Base-by-base conservation (phyloP, 2,888 invertebrate species). In the Epinotia ramella region DNA sequence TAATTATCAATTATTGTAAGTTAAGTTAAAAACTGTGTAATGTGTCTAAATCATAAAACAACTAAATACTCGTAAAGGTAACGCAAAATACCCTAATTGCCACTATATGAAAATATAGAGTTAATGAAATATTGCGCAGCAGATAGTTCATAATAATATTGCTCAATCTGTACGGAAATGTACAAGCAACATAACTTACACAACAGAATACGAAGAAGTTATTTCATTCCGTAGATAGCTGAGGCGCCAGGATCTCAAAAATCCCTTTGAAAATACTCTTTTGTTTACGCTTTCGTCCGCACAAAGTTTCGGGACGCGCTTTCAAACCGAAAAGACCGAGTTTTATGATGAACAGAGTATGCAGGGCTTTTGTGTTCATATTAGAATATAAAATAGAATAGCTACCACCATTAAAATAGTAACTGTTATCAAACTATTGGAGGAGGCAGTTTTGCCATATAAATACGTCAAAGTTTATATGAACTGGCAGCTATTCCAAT, bases 161-260 rank as follows among this genome's bases (percentile, higher is more conserved):
- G n/a, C 7, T 53, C n/a, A 53, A 53, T 53, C n/a, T n/a, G 53
- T 7, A n/a, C 6, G 16, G n/a, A 53, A 53, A 6, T 53, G 53
- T 16, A 24, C 7, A 62, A 63, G 33, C 20, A 49, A n/a, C 28
- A 12, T n/a, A 18, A 28, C 24, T 3, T 28, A 40, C 53, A 33
- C 11, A 13, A 59, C n/a, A 28, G 28, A 24, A 24, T 11, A n/a
- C 12, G 9, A 18, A 28, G 49, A 66, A 73, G 66, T 73, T 73
- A 67, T 67, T 60, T 60, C 66, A 60, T 73, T 66, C 40, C 49
- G n/a, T 20, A 60, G 66, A 73, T 73, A 60, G 60, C 66, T 64
- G 18, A 60, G 5, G 60, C 59, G 46, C 20, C 18, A 60, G 73
- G 66, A 60, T 73, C 49, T 60, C 66, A 60, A 59, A 65, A 60